Evolutionary conservation across 2,888 invertebrate species (phyloP).

Genomic region (Hyles lineata): DNA sequence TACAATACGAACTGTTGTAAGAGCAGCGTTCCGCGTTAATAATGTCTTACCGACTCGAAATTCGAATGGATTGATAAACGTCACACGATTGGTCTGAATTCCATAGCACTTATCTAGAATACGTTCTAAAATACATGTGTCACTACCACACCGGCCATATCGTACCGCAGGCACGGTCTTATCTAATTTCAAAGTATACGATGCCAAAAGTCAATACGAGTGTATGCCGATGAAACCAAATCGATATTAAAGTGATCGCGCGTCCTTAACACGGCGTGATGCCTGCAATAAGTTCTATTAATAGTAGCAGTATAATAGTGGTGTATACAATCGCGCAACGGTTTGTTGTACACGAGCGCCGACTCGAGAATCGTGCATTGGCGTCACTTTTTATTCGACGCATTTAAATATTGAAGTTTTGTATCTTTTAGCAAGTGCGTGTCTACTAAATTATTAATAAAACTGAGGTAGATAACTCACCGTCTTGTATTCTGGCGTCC

Average conservation of each 20-base stretch:
- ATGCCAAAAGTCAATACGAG: slow-evolving; percentile 24
- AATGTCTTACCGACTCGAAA: slow-evolving; percentile 38
- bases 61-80: slow-evolving; percentile 29
- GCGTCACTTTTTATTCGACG: slow-evolving; percentile 9
- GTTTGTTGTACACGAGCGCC: slow-evolving; percentile 57
- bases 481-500: slow-evolving; percentile 78
- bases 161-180: slow-evolving; percentile 23
- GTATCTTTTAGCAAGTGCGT: slow-evolving; percentile 34
- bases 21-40: slow-evolving; percentile 46
- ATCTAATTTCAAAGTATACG: slow-evolving; percentile 22
- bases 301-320: slow-evolving; percentile 43
- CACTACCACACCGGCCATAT: slow-evolving; percentile 1
- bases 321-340: slow-evolving; percentile 47
- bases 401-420: slow-evolving; percentile 7
- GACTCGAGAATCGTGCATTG: slow-evolving; percentile 35
- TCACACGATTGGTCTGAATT: slow-evolving; percentile 30
- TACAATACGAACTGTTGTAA: slow-evolving; percentile 55
- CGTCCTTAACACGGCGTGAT: slow-evolving; percentile 63
- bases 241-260: slow-evolving; percentile 71
- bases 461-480: slow-evolving; percentile 63
- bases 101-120: slow-evolving; percentile 26
- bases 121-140: slow-evolving; percentile 19
- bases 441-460: slow-evolving; percentile 48
- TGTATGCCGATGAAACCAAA: slow-evolving; percentile 47
- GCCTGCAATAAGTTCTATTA: slow-evolving; percentile 66